Conservation (phyloP, 2,113 vertebrate species). For the Sardina pilchardus region DNA sequence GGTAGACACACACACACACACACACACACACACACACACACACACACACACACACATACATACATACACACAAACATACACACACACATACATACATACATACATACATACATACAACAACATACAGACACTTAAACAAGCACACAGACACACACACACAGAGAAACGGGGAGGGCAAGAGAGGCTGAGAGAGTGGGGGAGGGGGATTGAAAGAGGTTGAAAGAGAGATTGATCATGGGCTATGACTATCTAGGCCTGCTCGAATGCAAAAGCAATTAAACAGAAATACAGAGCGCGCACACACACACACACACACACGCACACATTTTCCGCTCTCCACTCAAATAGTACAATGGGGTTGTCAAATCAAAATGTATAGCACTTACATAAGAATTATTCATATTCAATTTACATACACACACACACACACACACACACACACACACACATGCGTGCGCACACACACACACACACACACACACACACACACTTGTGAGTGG, state of each 20-base stretch:
- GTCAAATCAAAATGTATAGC: background rate
- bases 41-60: background rate
- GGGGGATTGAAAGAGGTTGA: background rate
- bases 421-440: conserved; percentile 1
- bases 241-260: background rate
- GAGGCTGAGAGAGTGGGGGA: background rate
- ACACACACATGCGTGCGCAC: background rate
- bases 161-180: background rate
- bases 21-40: background rate
- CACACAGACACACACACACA: background rate
- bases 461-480: conserved; percentile 2
- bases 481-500: background rate
- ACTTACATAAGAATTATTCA: conserved; percentile 1
- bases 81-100: background rate
- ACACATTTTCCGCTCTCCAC: background rate
- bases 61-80: background rate
- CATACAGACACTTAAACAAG: background rate
- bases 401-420: background rate
- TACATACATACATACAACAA: background rate
- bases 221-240: background rate
- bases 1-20: background rate
- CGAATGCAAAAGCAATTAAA: background rate
- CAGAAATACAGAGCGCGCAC: background rate
- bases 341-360: background rate
- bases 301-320: conserved; percentile 1